These are phyloP conservation scores for Corythaixoides concolor DNA, from an alignment of 2,113 vertebrate genomes.

Conservation along the genomic window DNA sequence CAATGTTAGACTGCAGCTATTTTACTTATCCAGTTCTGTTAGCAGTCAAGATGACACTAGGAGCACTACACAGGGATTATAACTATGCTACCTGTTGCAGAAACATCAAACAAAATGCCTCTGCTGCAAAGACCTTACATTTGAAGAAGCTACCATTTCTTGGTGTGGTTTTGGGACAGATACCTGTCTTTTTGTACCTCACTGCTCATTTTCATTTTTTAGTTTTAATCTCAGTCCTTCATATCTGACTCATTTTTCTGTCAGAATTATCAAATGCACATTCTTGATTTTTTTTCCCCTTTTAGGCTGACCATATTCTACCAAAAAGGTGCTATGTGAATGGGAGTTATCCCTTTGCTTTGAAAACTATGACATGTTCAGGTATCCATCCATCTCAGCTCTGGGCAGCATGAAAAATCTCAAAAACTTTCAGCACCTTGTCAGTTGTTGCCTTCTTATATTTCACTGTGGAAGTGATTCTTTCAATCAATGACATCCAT, in stretches of 20 bases:
- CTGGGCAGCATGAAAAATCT: not conserved
- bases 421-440: not conserved
- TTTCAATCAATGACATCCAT: not conserved
- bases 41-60: not conserved
- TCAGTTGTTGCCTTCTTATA: not conserved
- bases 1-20: not conserved
- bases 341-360: not conserved
- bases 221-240: not conserved
- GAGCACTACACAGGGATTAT: not conserved
- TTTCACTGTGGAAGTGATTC: not conserved
- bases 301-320: not conserved
- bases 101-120: not conserved
- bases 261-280: not conserved
- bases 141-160: not conserved
- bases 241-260: not conserved
- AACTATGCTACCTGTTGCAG: not conserved
- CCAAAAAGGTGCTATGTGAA: not conserved
- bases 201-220: not conserved
- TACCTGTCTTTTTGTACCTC: not conserved
- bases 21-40: not conserved
- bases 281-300: not conserved
- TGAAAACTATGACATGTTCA: not conserved
- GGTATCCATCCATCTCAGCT: not conserved
- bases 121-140: not conserved
- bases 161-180: not conserved